Percentiles rank a stretch among this genome's conserved stretches.
phyloP scores from a whole-genome alignment of 2,113 vertebrate species.

The Centropus unirufus region DNA sequence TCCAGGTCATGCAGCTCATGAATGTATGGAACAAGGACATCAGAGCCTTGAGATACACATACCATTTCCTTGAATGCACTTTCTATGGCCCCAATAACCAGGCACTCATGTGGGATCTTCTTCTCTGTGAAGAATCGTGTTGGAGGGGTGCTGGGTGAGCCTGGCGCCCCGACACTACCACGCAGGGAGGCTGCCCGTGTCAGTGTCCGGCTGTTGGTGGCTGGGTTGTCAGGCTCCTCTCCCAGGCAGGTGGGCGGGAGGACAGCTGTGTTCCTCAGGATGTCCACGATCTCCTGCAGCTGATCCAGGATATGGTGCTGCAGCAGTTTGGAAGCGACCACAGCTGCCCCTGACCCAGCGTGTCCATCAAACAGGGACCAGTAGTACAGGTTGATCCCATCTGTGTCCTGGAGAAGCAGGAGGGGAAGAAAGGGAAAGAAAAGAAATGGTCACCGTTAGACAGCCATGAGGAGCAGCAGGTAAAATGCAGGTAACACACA shows the following conservation, averaged over 20 bases:
- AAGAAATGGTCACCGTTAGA: not conserved
- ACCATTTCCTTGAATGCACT: conserved; percentile 98
- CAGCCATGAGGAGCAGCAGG: not conserved
- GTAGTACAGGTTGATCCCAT: conserved; percentile 89
- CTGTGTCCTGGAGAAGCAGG: conserved; percentile 75
- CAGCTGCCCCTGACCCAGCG: conserved; percentile 90
- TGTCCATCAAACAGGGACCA: conserved; percentile 98
- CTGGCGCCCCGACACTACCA: conserved; percentile 86
- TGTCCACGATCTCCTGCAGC: conserved; percentile 90
- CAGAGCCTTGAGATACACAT: conserved; percentile 33
- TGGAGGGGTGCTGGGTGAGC: conserved; percentile 86
- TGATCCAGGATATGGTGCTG: conserved; percentile 91
- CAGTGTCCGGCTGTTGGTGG: conserved; percentile 81
- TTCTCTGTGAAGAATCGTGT: conserved; percentile 96
- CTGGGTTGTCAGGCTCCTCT: conserved; percentile 83
- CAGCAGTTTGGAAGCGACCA: conserved; percentile 89
- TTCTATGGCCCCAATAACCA: conserved; percentile 94
- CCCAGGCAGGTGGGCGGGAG: conserved; percentile 88
- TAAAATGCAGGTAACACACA: not conserved
- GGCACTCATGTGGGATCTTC: conserved; percentile 93
- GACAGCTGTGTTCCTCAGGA: conserved; percentile 83
- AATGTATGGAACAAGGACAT: not conserved
- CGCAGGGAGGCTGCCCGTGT: conserved; percentile 90
- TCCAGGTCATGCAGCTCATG: not conserved
- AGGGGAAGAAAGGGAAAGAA: not conserved